Conservation (phyloP, 2,113 vertebrate genomes). For the Tragelaphus imberbis region DNA sequence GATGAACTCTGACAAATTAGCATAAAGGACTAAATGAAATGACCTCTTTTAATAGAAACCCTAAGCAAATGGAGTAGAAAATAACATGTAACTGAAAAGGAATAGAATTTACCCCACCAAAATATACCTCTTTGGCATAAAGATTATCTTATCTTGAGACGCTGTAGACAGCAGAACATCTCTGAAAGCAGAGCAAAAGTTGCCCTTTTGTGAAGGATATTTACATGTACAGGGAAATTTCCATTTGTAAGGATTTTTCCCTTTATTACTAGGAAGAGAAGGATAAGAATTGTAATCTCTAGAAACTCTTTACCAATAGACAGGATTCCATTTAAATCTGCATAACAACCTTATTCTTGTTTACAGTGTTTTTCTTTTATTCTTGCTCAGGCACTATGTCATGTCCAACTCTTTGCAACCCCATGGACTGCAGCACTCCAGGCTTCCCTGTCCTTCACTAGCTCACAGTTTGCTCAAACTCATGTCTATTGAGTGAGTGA, state of each 20-base stretch:
- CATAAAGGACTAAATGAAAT: not conserved
- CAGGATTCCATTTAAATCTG: not conserved
- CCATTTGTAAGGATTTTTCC: not conserved
- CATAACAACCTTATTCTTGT: not conserved
- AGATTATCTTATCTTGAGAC: not conserved
- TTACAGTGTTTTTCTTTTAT: not conserved
- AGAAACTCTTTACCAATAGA: not conserved
- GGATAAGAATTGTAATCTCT: not conserved
- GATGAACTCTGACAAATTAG: not conserved
- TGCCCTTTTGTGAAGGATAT: not conserved
- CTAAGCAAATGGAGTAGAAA: slow-evolving; percentile 5
- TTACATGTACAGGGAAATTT: not conserved
- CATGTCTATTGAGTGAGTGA: not conserved
- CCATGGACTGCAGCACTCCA: not conserved
- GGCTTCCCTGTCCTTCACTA: not conserved
- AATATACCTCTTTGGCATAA: not conserved
- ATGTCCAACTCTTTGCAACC: not conserved
- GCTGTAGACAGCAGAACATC: not conserved
- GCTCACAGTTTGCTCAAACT: not conserved
- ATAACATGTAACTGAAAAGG: not conserved
- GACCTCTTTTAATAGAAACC: not conserved
- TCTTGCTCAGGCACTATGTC: not conserved
- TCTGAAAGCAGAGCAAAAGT: not conserved
- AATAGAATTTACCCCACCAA: not conserved
- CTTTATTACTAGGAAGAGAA: not conserved